These are phyloP conservation scores for Hystrix brachyura DNA, from an alignment of 2,113 vertebrate genomes.

Conservation along the genomic window DNA sequence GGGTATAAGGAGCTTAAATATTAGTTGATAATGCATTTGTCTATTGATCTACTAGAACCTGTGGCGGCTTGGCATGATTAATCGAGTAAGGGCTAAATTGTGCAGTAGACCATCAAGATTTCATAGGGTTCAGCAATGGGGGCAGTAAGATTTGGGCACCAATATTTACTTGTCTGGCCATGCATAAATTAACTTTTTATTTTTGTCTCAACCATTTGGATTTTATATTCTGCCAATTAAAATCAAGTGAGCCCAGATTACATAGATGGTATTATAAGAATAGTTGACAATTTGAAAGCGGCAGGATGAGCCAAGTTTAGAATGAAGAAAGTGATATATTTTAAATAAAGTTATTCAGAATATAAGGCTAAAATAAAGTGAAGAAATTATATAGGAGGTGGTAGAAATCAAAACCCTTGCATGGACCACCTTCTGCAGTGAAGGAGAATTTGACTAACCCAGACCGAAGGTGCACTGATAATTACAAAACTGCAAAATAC, in stretches of 20 bases:
- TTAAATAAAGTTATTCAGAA: conserved; percentile 18
- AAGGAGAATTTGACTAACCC: neutral
- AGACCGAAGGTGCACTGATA: neutral
- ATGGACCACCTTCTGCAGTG: neutral
- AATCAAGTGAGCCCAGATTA: conserved; percentile 33
- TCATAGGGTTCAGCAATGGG: neutral
- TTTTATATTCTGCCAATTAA: conserved; percentile 47
- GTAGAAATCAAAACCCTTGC: neutral
- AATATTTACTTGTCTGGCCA: neutral
- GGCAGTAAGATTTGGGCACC: neutral
- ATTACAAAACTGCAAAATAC: neutral
- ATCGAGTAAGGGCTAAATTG: neutral
- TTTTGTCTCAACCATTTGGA: conserved; percentile 4
- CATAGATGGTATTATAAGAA: neutral
- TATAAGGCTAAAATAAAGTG: neutral
- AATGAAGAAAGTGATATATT: neutral
- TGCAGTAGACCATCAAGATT: neutral
- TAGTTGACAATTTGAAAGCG: neutral
- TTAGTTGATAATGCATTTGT: neutral
- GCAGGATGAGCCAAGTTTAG: neutral
- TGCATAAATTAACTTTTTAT: conserved; percentile 15
- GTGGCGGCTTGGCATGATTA: neutral
- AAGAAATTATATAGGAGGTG: neutral
- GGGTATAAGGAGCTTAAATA: neutral
- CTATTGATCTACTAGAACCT: neutral